Conservation (phyloP, 2,888 invertebrate genomes). For the Eudemis profundana region DNA sequence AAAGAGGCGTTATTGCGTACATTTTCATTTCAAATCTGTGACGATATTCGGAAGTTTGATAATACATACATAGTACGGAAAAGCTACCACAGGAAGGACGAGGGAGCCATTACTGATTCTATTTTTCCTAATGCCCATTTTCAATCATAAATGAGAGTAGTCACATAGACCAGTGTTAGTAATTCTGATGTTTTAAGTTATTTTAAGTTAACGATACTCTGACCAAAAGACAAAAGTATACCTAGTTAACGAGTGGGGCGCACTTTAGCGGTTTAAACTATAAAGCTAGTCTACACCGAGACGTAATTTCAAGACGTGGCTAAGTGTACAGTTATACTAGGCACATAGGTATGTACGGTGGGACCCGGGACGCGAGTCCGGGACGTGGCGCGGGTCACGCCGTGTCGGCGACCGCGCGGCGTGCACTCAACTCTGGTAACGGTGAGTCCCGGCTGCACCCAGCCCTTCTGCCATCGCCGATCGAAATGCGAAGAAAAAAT, state of each 20-base stretch:
- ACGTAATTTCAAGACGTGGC: not conserved
- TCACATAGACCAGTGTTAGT: too few relatives aligned
- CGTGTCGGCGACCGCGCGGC: constrained; percentile 80
- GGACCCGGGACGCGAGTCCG: constrained; percentile 49
- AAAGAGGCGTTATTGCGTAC: too few relatives aligned
- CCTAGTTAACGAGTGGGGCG: too few relatives aligned
- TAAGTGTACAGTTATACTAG: not conserved
- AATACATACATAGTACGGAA: too few relatives aligned
- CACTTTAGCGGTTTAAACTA: too few relatives aligned
- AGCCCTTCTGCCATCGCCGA: constrained; percentile 17
- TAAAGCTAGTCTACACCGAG: not conserved
- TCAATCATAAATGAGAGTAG: not conserved
- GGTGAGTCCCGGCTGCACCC: constrained; percentile 62
- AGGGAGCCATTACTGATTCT: too few relatives aligned
- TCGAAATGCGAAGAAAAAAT: constrained; percentile 2
- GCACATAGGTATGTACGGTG: constrained; percentile 19
- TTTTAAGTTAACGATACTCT: not conserved
- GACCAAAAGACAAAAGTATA: not conserved
- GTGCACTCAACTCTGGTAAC: constrained; percentile 83
- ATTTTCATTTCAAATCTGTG: too few relatives aligned
- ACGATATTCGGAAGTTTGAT: too few relatives aligned
- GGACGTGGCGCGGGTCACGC: constrained; percentile 61
- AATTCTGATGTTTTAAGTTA: too few relatives aligned
- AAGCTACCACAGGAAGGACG: too few relatives aligned
- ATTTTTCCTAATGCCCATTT: not conserved